Conservation (phyloP, 2,888 invertebrate genomes). For the Euplexia lucipara region DNA sequence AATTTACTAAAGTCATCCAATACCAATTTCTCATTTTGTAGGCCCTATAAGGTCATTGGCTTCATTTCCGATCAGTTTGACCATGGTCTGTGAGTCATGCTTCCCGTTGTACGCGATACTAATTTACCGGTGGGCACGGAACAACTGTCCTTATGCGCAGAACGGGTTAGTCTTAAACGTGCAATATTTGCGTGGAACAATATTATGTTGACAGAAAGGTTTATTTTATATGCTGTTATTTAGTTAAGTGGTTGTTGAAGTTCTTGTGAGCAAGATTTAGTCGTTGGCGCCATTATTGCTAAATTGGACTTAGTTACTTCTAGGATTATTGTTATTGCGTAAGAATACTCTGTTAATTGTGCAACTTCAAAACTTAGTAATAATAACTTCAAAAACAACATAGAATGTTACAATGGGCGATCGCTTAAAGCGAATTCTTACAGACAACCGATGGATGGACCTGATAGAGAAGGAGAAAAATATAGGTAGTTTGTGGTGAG, state of each 20-base stretch:
- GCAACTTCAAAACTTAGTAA: too few relatives aligned
- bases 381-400: too few relatives aligned
- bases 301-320: not conserved
- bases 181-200: conserved; percentile 32
- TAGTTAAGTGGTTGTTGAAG: not conserved
- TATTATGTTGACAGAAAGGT: conserved; percentile 23
- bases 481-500: too few relatives aligned
- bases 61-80: conserved; percentile 46
- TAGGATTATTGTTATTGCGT: not conserved
- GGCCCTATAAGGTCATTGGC: conserved; percentile 59
- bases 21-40: conserved; percentile 36
- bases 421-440: too few relatives aligned
- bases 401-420: too few relatives aligned
- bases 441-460: too few relatives aligned
- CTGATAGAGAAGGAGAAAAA: too few relatives aligned
- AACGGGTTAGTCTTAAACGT: conserved; percentile 37
- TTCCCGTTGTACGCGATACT: conserved; percentile 56
- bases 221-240: conserved; percentile 22
- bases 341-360: too few relatives aligned
- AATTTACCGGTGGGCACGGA: conserved; percentile 55
- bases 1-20: conserved; percentile 5
- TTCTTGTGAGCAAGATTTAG: conserved; percentile 3
- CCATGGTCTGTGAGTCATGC: conserved; percentile 51
- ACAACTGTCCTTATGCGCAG: conserved; percentile 38
- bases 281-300: too few relatives aligned